Base-by-base conservation (phyloP, 1,140 invertebrate species). In the Ctenoplectra terminalis region DNA sequence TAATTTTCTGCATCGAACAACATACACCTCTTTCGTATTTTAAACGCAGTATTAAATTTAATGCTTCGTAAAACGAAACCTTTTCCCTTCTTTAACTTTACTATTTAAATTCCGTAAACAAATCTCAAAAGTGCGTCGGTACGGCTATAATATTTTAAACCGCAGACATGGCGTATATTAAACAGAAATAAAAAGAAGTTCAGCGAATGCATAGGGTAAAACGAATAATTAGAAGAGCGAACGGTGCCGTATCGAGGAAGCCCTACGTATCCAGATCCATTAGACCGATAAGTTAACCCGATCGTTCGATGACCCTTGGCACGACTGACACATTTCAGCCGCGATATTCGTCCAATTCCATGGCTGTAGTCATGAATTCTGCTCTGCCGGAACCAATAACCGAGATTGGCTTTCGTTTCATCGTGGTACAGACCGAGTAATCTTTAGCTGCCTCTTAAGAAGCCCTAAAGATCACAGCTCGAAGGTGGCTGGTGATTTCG, bases 371-470 rank as follows among this genome's bases (percentile, higher is more conserved):
- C 85, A 70, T 88, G 81, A 73, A 77, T 86, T 54, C 72, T 79
- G 67, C 60, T 85, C 81, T 76, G 79, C 69, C 72, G 80, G 66
- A 84, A 83, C 88, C 88, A 91, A 91, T 90, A 91, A 91, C 86
- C 71, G 80, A 89, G 87, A 91, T 91, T 90, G 90, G 76, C 88
- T 88, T 87, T 89, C 78, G 76, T 89, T 89, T 84, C 84, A 52
- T 79, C 82, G 79, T 37, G 40, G 48, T 60, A 60, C 61, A 31
- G 26, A 50, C 69, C 60, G 37, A n/a, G 54, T 80, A 88, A 82
- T 86, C 81, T 83, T 81, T 74, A 61, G 60, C 52, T 29, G 56
- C 70, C 79, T 37, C 50, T 64, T 74, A 63, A 73, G 46, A 63
- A 64, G 60, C 61, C 64, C 46, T n/a, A 26, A 69, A 56, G 80